phyloP scores from a whole-genome alignment of 2,797 vertebrate genomes.

The Mallotus villosus region DNA sequence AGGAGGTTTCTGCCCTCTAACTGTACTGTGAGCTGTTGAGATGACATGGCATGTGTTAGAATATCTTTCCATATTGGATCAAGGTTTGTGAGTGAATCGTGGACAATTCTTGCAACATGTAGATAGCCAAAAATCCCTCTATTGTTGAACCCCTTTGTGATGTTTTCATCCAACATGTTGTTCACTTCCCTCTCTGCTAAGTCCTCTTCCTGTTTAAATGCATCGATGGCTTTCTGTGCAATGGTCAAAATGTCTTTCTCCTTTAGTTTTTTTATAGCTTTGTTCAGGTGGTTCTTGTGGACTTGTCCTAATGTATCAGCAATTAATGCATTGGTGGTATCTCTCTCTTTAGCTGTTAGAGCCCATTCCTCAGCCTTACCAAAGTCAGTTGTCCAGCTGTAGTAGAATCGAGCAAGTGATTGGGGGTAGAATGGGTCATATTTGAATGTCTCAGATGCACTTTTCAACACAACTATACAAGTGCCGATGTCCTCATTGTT shows the following conservation, averaged over 20 bases:
- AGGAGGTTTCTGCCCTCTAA: neutral
- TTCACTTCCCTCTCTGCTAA: neutral
- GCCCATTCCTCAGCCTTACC: neutral
- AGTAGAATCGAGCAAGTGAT: constrained; percentile 11
- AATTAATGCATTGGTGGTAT: constrained; percentile 11
- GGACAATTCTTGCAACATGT: constrained; percentile 4
- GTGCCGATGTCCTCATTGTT: neutral
- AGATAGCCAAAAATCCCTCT: constrained; percentile 3
- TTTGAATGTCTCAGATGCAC: neutral
- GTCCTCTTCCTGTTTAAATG: constrained; percentile 10
- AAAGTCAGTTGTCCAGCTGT: neutral
- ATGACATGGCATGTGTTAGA: neutral
- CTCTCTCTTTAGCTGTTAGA: neutral
- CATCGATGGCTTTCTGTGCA: neutral
- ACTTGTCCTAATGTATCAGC: constrained; percentile 22
- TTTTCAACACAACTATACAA: constrained; percentile 3
- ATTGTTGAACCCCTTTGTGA: constrained; percentile 3
- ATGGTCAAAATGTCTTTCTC: neutral
- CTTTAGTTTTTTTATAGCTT: neutral
- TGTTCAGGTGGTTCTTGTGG: constrained; percentile 16
- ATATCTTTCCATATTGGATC: neutral
- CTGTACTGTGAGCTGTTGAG: neutral
- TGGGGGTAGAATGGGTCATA: constrained; percentile 5
- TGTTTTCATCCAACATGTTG: neutral
- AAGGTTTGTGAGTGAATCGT: neutral